Base-by-base conservation (phyloP, 1,140 invertebrate genomes). In the Drosophila chauvacae region DNA sequence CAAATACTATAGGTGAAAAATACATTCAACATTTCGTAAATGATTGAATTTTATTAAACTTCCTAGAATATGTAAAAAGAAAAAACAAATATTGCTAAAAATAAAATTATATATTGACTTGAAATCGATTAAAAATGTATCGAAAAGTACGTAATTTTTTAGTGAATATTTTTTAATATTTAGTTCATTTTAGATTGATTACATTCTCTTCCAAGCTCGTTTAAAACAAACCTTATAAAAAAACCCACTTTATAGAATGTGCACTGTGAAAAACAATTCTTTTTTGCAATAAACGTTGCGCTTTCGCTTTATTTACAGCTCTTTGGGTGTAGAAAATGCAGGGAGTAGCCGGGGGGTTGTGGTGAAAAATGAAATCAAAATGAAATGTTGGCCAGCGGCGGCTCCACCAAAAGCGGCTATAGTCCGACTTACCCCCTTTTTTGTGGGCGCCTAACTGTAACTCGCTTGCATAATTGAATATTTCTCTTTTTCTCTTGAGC, bases 381-480 rank as follows among this genome's bases (percentile, higher is more conserved):
- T 66, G 80, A 83, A 79, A 82, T 82, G 80, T 78, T 82, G 81
- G 53, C 72, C 56, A 77, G 57, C 48, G 45, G 56, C 74, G 20
- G 51, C 13, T 39, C 33, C n/a, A 44, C 42, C 42, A 76, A 74
- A 64, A 64, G 44, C 35, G 30, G 66, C 57, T 28, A 20, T n/a
- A 28, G 16, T 20, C 51, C 51, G 51, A 55, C 33, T 55, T 55
- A 55, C 53, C 73, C 56, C 26, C 45, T 64, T 18, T 47, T 41
- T 39, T 35, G 63, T 50, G 63, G 45, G 55, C 41, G 44, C 45
- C 33, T 50, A 56, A 48, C 68, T 72, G 69, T 72, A 70, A 69
- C 62, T 62, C 57, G 47, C 64, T 78, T 78, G 75, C 75, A 78
- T 78, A 78, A 78, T 78, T 71, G 59, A 72, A 64, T 51, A 57